Conservation (phyloP, 2,113 vertebrate genomes). For the Aspiorhynchus laticeps region DNA sequence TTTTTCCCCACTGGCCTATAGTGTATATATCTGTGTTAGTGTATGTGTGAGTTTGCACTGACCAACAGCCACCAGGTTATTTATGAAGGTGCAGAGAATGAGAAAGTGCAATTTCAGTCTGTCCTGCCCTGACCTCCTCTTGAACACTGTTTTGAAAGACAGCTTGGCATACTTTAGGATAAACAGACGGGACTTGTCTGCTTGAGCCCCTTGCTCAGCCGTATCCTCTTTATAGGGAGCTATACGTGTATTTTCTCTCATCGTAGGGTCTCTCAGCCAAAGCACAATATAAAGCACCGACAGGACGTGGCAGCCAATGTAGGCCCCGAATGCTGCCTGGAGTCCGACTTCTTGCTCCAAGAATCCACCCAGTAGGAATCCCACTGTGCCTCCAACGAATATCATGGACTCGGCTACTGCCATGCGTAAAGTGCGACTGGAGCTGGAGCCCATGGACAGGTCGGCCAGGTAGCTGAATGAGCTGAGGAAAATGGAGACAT, state of each 20-base stretch:
- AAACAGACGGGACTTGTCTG: neutral
- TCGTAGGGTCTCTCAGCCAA: constrained; percentile 58
- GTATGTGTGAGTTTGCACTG: constrained; percentile 47
- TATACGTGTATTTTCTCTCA: neutral
- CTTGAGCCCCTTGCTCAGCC: neutral
- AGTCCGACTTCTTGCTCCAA: constrained; percentile 59
- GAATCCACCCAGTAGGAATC: constrained; percentile 64
- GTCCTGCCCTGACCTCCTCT: constrained; percentile 55
- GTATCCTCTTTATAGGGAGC: constrained; percentile 1
- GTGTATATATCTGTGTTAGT: neutral
- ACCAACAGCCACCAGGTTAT: constrained; percentile 64
- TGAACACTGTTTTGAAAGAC: constrained; percentile 60
- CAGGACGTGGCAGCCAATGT: constrained; percentile 57
- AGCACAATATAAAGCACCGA: constrained; percentile 59
- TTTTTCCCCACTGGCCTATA: neutral
- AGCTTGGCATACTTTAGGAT: constrained; percentile 53
- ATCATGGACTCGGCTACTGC: constrained; percentile 69
- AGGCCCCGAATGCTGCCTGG: constrained; percentile 52
- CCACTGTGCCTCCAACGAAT: constrained; percentile 66
- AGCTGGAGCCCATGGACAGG: constrained; percentile 49
- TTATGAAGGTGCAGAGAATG: constrained; percentile 64
- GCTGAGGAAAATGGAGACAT: constrained; percentile 66
- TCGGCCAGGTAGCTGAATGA: constrained; percentile 70
- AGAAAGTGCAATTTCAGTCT: constrained; percentile 64
- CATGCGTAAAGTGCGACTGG: constrained; percentile 62